Percentiles rank a stretch among this genome's conserved stretches.
These are phyloP conservation scores for Temnothorax unifasciatus DNA, from an alignment of 2,888 invertebrate species.

Conservation along the genomic window DNA sequence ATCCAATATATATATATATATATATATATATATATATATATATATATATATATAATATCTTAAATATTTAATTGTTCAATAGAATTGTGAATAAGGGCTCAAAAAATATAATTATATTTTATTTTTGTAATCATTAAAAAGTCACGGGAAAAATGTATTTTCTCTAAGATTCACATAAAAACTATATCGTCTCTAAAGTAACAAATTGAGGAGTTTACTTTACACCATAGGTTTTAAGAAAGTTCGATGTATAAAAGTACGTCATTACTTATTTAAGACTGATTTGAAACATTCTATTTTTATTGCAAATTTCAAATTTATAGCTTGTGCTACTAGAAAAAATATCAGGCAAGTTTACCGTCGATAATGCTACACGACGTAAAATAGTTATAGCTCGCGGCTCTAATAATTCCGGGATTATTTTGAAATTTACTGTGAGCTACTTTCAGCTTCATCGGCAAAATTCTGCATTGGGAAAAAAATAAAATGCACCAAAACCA, in stretches of 20 bases:
- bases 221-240: constrained; percentile 1
- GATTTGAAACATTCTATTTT: background rate
- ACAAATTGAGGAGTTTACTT: background rate
- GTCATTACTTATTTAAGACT: constrained; percentile 32
- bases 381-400: constrained; percentile 6
- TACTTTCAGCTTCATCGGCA: constrained; percentile 24
- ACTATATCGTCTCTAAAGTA: background rate
- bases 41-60: background rate
- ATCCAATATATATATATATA: background rate
- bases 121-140: background rate
- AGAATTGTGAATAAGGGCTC: background rate
- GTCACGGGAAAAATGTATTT: background rate
- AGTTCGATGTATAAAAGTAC: background rate
- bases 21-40: background rate
- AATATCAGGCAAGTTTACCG: constrained; percentile 16
- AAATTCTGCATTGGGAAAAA: background rate
- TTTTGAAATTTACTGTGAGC: constrained; percentile 13
- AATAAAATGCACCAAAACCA: background rate
- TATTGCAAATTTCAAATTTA: constrained; percentile 19
- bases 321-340: background rate
- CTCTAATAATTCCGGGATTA: constrained; percentile 13
- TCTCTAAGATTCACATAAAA: background rate
- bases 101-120: constrained; percentile 5
- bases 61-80: background rate
- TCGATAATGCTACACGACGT: constrained; percentile 20